Percentiles rank a stretch among this genome's conserved stretches.
Conservation (phyloP, 2,113 vertebrate species). For the Geococcyx californianus region DNA sequence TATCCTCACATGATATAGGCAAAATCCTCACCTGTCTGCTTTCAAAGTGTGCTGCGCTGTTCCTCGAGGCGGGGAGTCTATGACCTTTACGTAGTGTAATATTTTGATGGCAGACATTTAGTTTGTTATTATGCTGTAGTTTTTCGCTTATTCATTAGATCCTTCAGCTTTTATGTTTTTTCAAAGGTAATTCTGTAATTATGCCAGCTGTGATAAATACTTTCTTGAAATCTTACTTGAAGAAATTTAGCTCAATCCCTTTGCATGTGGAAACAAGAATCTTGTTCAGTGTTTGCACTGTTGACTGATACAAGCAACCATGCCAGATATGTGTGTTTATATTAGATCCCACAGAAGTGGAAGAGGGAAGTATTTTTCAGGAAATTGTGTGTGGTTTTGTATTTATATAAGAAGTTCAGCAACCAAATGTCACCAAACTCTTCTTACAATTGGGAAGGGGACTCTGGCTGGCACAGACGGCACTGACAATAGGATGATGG, state of each 20-base stretch:
- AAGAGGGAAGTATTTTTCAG: background rate
- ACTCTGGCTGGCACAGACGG: background rate
- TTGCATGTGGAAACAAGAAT: background rate
- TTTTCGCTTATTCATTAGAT: background rate
- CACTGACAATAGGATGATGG: background rate
- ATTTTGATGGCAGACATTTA: background rate
- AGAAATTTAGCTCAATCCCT: background rate
- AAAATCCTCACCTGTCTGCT: background rate
- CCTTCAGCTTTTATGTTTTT: background rate
- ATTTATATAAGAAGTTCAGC: background rate
- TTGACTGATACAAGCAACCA: background rate
- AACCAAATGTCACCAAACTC: background rate
- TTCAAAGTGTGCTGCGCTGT: background rate
- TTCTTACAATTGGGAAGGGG: background rate
- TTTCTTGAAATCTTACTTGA: background rate
- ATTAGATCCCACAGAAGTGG: background rate
- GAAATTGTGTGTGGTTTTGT: background rate
- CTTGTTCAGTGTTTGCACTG: background rate
- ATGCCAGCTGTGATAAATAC: constrained; percentile 1
- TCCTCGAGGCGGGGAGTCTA: background rate
- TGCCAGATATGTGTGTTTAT: background rate
- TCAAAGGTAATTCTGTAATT: constrained; percentile 27
- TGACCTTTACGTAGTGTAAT: background rate
- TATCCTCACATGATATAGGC: background rate
- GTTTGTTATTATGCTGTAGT: background rate